Conservation (phyloP, 2,113 vertebrate genomes). For the Lasiurus borealis region DNA sequence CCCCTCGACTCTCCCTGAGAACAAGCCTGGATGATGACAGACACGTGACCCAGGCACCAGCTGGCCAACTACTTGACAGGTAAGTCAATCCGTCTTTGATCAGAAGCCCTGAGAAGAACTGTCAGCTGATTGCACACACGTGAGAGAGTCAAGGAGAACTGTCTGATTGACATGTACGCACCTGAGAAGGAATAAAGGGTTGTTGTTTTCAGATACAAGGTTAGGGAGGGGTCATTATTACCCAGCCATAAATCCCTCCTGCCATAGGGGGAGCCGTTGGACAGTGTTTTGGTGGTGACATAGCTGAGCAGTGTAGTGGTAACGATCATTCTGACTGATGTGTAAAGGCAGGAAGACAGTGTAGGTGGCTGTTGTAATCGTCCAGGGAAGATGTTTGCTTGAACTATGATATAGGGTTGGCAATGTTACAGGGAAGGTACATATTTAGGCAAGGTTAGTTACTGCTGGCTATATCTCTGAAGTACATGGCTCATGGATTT, state of each 20-base stretch:
- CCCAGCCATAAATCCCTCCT: background rate
- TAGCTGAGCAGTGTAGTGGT: no score
- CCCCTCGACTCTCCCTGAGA: background rate
- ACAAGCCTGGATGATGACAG: background rate
- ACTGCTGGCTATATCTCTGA: background rate
- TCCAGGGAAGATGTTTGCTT: background rate
- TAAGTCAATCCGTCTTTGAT: background rate
- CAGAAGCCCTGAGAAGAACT: background rate
- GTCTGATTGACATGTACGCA: background rate
- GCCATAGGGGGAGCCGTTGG: background rate
- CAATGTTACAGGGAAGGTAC: background rate
- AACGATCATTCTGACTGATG: background rate
- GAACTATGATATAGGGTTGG: background rate
- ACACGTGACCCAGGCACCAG: background rate
- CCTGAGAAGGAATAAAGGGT: background rate
- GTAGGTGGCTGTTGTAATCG: background rate
- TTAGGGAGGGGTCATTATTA: background rate
- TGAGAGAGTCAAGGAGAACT: background rate
- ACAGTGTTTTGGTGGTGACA: background rate
- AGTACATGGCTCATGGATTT: background rate
- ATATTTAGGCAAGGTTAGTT: background rate
- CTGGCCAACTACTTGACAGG: background rate
- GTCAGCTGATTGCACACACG: background rate
- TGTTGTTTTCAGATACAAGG: background rate
- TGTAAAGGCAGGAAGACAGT: background rate